These are phyloP conservation scores for Amphipoea lucens DNA, from an alignment of 2,888 invertebrate genomes.

Conservation along the genomic window DNA sequence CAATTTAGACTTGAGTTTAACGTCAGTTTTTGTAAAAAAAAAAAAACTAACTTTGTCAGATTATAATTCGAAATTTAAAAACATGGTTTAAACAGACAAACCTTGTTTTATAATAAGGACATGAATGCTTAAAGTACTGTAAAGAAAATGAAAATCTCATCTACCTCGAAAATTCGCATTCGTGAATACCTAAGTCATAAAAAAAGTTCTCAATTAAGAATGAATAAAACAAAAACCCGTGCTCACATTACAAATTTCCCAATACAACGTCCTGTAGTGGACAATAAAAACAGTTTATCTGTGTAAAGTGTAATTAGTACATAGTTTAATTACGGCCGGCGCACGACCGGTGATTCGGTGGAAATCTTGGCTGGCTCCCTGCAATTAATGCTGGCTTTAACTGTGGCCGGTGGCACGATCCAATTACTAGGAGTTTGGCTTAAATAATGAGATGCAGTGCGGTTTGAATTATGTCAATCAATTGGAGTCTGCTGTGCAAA, in stretches of 20 bases:
- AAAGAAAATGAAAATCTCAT: no score
- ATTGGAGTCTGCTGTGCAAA: neutral
- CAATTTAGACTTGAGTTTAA: no score
- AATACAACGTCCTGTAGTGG: slow-evolving; percentile 47
- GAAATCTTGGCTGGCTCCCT: slow-evolving; percentile 84
- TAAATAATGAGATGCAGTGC: slow-evolving; percentile 60
- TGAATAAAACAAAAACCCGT: neutral
- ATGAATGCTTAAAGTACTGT: no score
- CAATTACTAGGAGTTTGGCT: slow-evolving; percentile 79
- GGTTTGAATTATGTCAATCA: slow-evolving; percentile 37
- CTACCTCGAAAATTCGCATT: no score
- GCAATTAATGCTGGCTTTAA: slow-evolving; percentile 85
- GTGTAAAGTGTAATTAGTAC: slow-evolving; percentile 86
- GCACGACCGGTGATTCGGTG: slow-evolving; percentile 79
- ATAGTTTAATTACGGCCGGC: slow-evolving; percentile 84
- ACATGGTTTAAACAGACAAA: no score
- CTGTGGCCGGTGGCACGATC: slow-evolving; percentile 79
- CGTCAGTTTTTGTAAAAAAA: no score
- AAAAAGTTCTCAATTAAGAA: neutral
- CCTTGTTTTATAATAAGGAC: no score
- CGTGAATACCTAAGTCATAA: no score
- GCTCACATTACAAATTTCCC: slow-evolving; percentile 24
- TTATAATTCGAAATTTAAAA: no score
- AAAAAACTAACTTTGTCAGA: no score
- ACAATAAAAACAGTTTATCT: slow-evolving; percentile 82